Conservation (phyloP, 2,888 invertebrate genomes). For the Eupeodes latifasciatus region DNA sequence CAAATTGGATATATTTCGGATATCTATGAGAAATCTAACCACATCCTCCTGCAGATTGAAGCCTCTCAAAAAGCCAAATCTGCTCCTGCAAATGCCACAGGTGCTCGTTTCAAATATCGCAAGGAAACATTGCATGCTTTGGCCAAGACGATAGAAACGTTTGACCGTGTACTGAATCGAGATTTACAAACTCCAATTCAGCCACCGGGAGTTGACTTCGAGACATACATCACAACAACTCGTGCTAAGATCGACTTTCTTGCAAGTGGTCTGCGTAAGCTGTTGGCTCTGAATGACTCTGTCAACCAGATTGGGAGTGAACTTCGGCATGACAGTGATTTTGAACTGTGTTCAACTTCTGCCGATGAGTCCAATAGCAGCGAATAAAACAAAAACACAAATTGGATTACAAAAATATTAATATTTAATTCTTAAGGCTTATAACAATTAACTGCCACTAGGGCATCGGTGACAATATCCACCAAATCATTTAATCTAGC, state of each 20-base stretch:
- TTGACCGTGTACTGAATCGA: slow-evolving; percentile 55
- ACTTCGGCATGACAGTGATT: slow-evolving; percentile 48
- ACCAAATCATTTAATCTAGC: slow-evolving; percentile 79
- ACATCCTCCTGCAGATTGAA: slow-evolving; percentile 81
- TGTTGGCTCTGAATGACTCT: slow-evolving; percentile 80
- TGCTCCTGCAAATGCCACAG: background rate
- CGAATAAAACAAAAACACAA: slow-evolving; percentile 14
- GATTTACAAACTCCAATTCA: slow-evolving; percentile 15
- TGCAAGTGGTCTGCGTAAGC: slow-evolving; percentile 80
- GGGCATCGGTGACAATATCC: slow-evolving; percentile 80
- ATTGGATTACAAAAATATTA: background rate
- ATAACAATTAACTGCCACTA: slow-evolving; percentile 79
- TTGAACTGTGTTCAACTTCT: slow-evolving; percentile 48
- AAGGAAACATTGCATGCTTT: slow-evolving; percentile 78
- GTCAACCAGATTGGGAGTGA: slow-evolving; percentile 75
- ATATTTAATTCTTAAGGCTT: slow-evolving; percentile 54
- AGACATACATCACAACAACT: slow-evolving; percentile 55
- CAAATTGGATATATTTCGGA: slow-evolving; percentile 79
- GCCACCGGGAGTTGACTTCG: slow-evolving; percentile 66
- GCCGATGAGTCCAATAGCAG: slow-evolving; percentile 34
- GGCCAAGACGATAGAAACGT: slow-evolving; percentile 78
- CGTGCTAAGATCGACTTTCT: slow-evolving; percentile 78
- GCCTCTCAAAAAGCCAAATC: slow-evolving; percentile 70
- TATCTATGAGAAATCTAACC: slow-evolving; percentile 81
- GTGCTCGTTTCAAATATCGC: slow-evolving; percentile 76